Conservation (phyloP, 2,888 invertebrate genomes). For the Lasioglossum villosulum region DNA sequence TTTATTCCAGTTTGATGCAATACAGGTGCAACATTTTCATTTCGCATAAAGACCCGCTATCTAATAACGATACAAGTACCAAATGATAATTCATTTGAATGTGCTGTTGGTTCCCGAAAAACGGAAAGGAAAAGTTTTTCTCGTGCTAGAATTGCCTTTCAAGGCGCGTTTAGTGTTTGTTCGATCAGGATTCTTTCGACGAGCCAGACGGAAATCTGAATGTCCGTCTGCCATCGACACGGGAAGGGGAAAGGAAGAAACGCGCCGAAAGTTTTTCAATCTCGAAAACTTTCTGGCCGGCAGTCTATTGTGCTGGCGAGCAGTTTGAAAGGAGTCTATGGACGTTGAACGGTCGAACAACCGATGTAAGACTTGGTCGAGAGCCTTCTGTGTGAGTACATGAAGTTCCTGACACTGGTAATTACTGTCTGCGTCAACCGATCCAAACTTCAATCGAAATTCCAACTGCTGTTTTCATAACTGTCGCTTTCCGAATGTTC, state of each 20-base stretch:
- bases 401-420: slow-evolving; percentile 5
- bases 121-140: slow-evolving; percentile 31
- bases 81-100: not conserved
- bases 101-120: not conserved
- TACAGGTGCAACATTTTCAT: too few relatives aligned
- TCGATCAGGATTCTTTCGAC: slow-evolving; percentile 69
- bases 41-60: too few relatives aligned
- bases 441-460: not conserved
- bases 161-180: slow-evolving; percentile 64
- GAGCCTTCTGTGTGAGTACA: slow-evolving; percentile 12
- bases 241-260: slow-evolving; percentile 60
- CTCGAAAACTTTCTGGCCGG: slow-evolving; percentile 75
- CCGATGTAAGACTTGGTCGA: slow-evolving; percentile 38
- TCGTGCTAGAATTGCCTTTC: not conserved
- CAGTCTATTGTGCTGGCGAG: slow-evolving; percentile 78
- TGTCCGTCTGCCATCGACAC: slow-evolving; percentile 64
- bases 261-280: slow-evolving; percentile 82
- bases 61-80: too few relatives aligned
- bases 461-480: not conserved
- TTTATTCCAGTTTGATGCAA: too few relatives aligned
- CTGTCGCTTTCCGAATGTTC: not conserved
- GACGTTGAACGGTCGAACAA: slow-evolving; percentile 65
- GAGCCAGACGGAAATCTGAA: slow-evolving; percentile 76
- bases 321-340: slow-evolving; percentile 74
- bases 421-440: not conserved